A percentile compares a stretch with the other conserved stretches of the same genome.
Conservation (phyloP, 2,888 invertebrate species). For the Romanomermis culicivorax region DNA sequence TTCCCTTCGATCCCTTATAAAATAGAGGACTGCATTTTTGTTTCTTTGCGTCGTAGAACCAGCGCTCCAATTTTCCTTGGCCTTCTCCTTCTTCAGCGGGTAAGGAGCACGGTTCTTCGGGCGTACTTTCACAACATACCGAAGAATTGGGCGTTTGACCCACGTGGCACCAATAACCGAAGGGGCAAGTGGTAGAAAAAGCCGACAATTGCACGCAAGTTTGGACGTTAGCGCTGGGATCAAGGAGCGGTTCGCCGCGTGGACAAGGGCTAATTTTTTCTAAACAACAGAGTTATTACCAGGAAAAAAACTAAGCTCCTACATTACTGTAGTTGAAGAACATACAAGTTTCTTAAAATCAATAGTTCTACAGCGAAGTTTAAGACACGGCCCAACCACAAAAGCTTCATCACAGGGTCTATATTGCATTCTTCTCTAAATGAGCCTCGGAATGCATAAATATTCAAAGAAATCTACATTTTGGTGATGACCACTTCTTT, state of each 20-base stretch:
- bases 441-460: too few relatives aligned
- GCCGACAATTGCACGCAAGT: background rate
- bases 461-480: too few relatives aligned
- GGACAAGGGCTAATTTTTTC: background rate
- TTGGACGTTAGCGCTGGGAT: background rate
- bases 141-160: constrained; percentile 18
- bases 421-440: too few relatives aligned
- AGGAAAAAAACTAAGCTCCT: too few relatives aligned
- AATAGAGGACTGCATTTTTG: constrained; percentile 17
- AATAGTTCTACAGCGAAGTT: too few relatives aligned
- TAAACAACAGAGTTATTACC: background rate
- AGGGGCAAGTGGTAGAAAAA: constrained; percentile 8
- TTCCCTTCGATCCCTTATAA: constrained; percentile 7
- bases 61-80: constrained; percentile 17
- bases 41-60: constrained; percentile 17
- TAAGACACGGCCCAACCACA: too few relatives aligned
- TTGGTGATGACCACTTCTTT: too few relatives aligned
- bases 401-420: too few relatives aligned
- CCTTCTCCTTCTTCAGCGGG: constrained; percentile 18
- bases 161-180: constrained; percentile 11
- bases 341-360: too few relatives aligned
- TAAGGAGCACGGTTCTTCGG: constrained; percentile 9
- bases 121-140: constrained; percentile 24
- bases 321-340: too few relatives aligned
- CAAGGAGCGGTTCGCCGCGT: constrained; percentile 6